Base-by-base conservation (phyloP, 2,888 invertebrate species). In the Tachystola acroxantha region DNA sequence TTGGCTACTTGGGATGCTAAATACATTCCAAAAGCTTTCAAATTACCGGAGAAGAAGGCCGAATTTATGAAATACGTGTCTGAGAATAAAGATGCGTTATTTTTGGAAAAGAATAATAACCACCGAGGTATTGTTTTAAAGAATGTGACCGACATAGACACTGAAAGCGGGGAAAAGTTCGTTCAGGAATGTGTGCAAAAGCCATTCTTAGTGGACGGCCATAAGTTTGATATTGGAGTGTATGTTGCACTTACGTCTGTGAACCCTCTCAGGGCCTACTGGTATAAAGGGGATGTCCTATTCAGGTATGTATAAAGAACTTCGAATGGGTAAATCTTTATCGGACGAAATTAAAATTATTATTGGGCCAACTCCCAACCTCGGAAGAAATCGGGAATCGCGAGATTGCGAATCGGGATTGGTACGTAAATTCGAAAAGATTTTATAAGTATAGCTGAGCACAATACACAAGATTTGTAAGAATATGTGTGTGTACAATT, bases 181-280 rank as follows among this genome's bases (percentile, higher is more conserved):
- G 90, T 98, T 2, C 98, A 98, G 66, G 94, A 97, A 72, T 99
- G 93, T 71, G 88, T 99, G 12, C 92, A 93, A 50, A 93, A 92
- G 45, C 98, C 98, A 3, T 91, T 94, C 53, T 85, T 99, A 10
- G 93, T 99, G 2, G 96, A 96, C 70, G 96, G 96, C 1, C 91
- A 95, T 72, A 98, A 97, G 84, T 99, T 99, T 77, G 99, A 99
- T 78, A 95, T 99, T 70, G 98, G 99, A 6, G 91, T 99, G 39
- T 99, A 99, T 67, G 95, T 95, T 0, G 92, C 94, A 0, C 81
- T 99, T 11, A 98, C 97, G 0, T 98, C 97, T 0, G 88, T 98
- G 1, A 91, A 96, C 74, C 99, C 99, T 1, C 77, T 99, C 12
- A 88, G 97, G 48, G 91, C 94, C 1, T 99, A 98, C 66, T 92